Conservation (phyloP, 2,797 vertebrate genomes). For the Picus viridis region DNA sequence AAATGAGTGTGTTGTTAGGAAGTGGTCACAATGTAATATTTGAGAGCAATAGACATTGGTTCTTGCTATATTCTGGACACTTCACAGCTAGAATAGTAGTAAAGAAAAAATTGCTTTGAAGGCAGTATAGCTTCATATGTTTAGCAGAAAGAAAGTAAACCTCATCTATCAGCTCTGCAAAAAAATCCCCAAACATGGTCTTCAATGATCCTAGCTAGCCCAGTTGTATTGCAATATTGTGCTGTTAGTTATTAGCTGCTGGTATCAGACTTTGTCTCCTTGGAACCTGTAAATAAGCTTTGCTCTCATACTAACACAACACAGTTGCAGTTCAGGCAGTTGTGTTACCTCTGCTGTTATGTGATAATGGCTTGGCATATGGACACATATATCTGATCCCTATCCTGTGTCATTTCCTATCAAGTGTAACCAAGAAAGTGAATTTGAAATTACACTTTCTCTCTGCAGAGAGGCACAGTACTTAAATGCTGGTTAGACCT, state of each 20-base stretch:
- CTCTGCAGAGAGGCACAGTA: not conserved
- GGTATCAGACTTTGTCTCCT: not conserved
- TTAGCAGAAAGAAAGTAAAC: constrained; percentile 73
- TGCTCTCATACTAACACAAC: not conserved
- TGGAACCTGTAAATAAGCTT: constrained; percentile 34
- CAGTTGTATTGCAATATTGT: not conserved
- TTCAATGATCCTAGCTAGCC: not conserved
- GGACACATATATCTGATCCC: not conserved
- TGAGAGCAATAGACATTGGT: not conserved
- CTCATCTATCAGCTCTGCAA: constrained; percentile 71
- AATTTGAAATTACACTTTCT: not conserved
- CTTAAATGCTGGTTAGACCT: not conserved
- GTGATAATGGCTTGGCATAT: not conserved
- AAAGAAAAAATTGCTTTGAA: constrained; percentile 44
- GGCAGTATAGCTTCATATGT: not conserved
- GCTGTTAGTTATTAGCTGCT: constrained; percentile 33
- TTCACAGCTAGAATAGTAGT: not conserved
- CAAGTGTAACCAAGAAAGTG: not conserved
- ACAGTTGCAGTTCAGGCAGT: not conserved
- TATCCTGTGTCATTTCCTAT: not conserved
- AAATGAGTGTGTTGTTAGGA: not conserved
- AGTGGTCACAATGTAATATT: not conserved
- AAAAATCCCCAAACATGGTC: constrained; percentile 58
- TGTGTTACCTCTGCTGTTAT: not conserved
- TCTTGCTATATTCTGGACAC: not conserved